phyloP scores from a whole-genome alignment of 2,888 invertebrate genomes.

The Perizoma flavofasciatum region DNA sequence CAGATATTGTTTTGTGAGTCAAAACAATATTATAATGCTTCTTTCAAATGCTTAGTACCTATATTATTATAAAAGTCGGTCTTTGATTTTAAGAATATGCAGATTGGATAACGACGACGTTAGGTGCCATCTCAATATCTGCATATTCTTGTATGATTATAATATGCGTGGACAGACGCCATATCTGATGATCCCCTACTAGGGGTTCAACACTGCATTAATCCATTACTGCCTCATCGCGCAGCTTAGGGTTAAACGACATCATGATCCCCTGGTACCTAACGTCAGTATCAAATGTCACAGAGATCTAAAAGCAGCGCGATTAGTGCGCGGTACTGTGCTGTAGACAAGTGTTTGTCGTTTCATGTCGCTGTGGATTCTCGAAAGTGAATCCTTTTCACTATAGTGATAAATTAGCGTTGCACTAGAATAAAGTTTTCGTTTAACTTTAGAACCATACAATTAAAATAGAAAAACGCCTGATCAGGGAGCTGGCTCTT shows the following conservation, averaged over 20 bases:
- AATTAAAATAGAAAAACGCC: too few species aligned
- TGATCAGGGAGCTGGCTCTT: too few species aligned
- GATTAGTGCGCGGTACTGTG: constrained; percentile 54
- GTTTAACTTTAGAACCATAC: too few species aligned
- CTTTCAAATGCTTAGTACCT: too few species aligned
- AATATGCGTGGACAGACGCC: constrained; percentile 16
- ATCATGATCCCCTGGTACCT: constrained; percentile 62
- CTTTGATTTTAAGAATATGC: constrained; percentile 9
- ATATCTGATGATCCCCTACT: constrained; percentile 18
- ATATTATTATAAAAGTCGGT: not conserved
- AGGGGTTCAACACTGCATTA: constrained; percentile 45
- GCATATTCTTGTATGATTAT: constrained; percentile 15
- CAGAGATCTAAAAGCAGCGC: constrained; percentile 61
- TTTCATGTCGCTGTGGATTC: not conserved
- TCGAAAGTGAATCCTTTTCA: too few species aligned
- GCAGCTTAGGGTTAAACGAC: constrained; percentile 73
- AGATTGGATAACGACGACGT: constrained; percentile 4
- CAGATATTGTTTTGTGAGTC: too few species aligned
- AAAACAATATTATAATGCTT: too few species aligned
- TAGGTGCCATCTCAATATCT: not conserved
- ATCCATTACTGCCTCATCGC: constrained; percentile 72
- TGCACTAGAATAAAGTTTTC: too few species aligned
- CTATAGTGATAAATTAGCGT: too few species aligned
- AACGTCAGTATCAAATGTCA: constrained; percentile 75
- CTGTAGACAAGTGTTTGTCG: constrained; percentile 15